Evolutionary conservation across 2,797 vertebrate species (phyloP).

Genomic region (Peromyscus nudipes): DNA sequence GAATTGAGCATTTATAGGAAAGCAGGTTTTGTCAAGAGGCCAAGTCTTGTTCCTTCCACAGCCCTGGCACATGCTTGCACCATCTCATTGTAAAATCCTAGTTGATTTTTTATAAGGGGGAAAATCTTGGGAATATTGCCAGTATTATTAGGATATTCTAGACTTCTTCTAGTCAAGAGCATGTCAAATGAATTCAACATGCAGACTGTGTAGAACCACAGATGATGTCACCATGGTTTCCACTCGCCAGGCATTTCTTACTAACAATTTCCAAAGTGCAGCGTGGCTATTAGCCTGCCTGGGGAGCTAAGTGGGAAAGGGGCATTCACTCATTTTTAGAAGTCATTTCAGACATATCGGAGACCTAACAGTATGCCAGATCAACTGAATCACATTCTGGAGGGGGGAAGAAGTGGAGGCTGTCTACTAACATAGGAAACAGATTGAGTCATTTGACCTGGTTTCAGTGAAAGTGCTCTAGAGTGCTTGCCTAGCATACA

Average conservation of each 20-base stretch:
- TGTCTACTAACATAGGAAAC: neutral
- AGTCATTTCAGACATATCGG: constrained; percentile 22
- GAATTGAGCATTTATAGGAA: neutral
- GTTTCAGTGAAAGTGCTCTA: constrained; percentile 37
- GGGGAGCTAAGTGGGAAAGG: neutral
- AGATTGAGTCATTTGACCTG: constrained; percentile 43
- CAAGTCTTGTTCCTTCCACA: neutral
- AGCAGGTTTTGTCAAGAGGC: neutral
- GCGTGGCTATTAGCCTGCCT: neutral
- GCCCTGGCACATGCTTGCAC: neutral
- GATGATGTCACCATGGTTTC: neutral
- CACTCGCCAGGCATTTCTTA: neutral
- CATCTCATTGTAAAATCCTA: neutral
- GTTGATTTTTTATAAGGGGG: constrained; percentile 17
- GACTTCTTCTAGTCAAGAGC: neutral
- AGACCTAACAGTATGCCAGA: neutral
- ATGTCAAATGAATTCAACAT: neutral
- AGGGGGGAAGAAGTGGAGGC: too few relatives aligned
- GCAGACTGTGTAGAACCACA: neutral
- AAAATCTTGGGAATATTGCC: neutral
- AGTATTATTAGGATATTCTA: neutral
- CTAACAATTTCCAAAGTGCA: neutral
- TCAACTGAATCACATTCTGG: constrained; percentile 38
- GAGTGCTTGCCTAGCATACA: neutral
- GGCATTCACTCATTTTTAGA: constrained; percentile 32